Evolutionary conservation across 2,888 invertebrate species (phyloP), one percentile per base, ranked within the genome.

Genomic region (Patella caerulea): DNA sequence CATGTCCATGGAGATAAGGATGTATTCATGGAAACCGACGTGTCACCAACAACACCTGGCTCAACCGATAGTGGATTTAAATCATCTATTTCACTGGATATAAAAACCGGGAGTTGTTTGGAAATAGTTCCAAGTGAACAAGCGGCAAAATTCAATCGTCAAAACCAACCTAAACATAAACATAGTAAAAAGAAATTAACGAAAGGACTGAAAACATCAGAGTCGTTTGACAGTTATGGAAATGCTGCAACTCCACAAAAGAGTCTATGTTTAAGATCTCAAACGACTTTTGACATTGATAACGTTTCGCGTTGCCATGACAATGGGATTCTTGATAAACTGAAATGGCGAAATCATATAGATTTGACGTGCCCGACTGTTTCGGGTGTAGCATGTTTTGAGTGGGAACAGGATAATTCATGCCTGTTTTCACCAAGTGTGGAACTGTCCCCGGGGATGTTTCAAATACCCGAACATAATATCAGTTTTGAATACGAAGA

Each of bases 401-500:
- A 29, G 45, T 77, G 77, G 73, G 77, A 73, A 52, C 73, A 59
- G 11, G 74, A 73, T 9, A 45, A n/a, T 34, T 73, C 75, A 2
- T 71, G 71, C 7, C 54, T 59, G 29, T 65, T 19, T 5, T 34
- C 70, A 1, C 71, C 76, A 45, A 71, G 65, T 19, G 56, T 71
- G 45, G 79, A 81, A 19, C 69, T 59, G 34, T 72, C n/a, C 24
- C 17, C 72, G 65, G 72, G 72, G 11, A 76, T 75, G n/a, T 34
- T 54, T 7, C 72, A 15, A 0, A 70, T 52, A 9, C 54, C 80
- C 29, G 83, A 83, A 9, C 82, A 85, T 72, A 81, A 85, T 72
- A 83, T 87, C 74, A 82, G 82, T 73, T 88, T 86, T 77, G 82
- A 85, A 53, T 87, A 87, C 76, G 87, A 87, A 76, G 82, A 85